Base-by-base conservation (phyloP, 1,140 invertebrate genomes). In the Drosophila persimilis region DNA sequence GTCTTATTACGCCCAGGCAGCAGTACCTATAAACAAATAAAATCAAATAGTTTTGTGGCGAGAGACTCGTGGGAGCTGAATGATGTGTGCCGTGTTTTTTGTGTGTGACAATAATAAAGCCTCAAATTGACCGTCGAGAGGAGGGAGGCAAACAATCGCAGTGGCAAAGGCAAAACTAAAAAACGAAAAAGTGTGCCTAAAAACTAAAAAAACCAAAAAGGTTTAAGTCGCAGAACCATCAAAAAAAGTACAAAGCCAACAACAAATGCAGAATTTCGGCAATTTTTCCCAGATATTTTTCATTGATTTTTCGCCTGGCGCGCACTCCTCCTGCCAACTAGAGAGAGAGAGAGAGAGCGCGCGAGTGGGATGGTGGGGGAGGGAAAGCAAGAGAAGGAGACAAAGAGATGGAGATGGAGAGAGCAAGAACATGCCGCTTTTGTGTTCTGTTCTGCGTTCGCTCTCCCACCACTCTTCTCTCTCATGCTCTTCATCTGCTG, bases 221-320 rank as follows among this genome's bases (percentile, higher is more conserved):
- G 31, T 57, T 29, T 13, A 73, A 31, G 62, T 35, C 51, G 46
- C 54, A 46, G 35, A 3, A 39, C 0, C 35, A 39, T 9, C 0
- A 11, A 43, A 41, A 41, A 55, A 62, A 15, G 31, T 9, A 35
- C 35, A 50, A 56, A 56, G 66, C 61, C 60, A 63, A 77, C 50
- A 80, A 64, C 66, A 73, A 77, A 59, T 63, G 51, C n/a, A 54
- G 75, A 62, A 71, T 56, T 81, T 85, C 77, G 56, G 78, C 66
- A 56, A 88, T 66, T 77, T 86, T 85, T 86, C 88, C 44, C 78
- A 81, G 64, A 86, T 86, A 86, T 88, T 81, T 85, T 86, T 86
- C 81, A 86, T 86, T 86, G 81, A 86, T 86, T 86, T 86, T 86
- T 86, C 81, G 72, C 61, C 77, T 86, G 77, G 73, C 80, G 79